A percentile compares a stretch with the other conserved stretches of the same genome.
Conservation (phyloP, 2,888 invertebrate genomes). For the Unio delphinus region DNA sequence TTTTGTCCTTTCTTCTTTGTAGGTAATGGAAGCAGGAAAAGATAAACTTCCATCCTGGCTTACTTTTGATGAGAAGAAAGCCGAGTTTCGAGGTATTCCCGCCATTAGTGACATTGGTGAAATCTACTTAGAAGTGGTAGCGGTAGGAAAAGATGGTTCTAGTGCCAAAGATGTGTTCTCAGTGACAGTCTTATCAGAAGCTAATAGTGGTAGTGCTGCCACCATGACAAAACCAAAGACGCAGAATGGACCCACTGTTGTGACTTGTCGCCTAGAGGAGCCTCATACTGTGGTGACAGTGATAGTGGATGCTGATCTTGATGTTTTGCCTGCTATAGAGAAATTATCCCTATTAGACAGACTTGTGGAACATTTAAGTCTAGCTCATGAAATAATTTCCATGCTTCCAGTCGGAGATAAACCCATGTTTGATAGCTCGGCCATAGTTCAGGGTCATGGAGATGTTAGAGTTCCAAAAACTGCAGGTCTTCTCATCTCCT, state of each 20-base stretch:
- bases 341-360: slow-evolving; percentile 73
- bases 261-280: slow-evolving; percentile 71
- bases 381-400: slow-evolving; percentile 60
- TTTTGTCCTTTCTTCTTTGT: slow-evolving; percentile 22
- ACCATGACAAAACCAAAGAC: slow-evolving; percentile 25
- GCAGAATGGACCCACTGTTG: slow-evolving; percentile 50
- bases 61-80: slow-evolving; percentile 80
- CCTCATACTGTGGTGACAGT: slow-evolving; percentile 79
- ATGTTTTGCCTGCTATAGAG: slow-evolving; percentile 78
- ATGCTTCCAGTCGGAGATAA: slow-evolving; percentile 58
- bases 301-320: slow-evolving; percentile 79
- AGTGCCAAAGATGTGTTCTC: slow-evolving; percentile 79
- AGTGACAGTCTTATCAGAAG: slow-evolving; percentile 76
- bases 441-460: slow-evolving; percentile 67
- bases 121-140: slow-evolving; percentile 74
- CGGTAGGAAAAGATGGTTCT: slow-evolving; percentile 51
- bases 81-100: slow-evolving; percentile 84
- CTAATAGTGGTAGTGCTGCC: slow-evolving; percentile 26
- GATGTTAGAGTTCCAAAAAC: slow-evolving; percentile 52
- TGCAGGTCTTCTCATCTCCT: slow-evolving; percentile 60
- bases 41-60: slow-evolving; percentile 67
- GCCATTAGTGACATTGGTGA: slow-evolving; percentile 76
- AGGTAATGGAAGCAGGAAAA: slow-evolving; percentile 58
- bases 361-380: slow-evolving; percentile 56
- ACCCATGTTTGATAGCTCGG: slow-evolving; percentile 62